These are phyloP conservation scores for Halictus quadricinctus DNA, from an alignment of 2,888 invertebrate genomes.

Conservation along the genomic window DNA sequence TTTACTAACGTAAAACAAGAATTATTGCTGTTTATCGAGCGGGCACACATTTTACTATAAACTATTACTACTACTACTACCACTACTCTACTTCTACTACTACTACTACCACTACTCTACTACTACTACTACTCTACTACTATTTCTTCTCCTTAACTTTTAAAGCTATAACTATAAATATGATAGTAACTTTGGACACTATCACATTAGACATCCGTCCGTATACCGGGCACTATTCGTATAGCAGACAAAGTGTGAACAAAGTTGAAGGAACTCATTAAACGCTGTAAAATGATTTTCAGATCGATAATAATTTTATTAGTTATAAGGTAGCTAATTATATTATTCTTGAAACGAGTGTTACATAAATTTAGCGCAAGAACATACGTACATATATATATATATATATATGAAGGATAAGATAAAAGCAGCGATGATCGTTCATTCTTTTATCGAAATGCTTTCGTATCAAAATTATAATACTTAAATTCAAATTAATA, in stretches of 20 bases:
- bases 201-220: slow-evolving; percentile 74
- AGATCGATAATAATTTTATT: slow-evolving; percentile 55
- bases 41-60: slow-evolving; percentile 54
- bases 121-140: slow-evolving; percentile 26
- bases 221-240: slow-evolving; percentile 71
- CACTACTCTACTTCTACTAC: neutral
- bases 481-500: slow-evolving; percentile 30
- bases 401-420: slow-evolving; percentile 11
- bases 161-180: slow-evolving; percentile 42
- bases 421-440: slow-evolving; percentile 27
- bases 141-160: slow-evolving; percentile 57
- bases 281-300: slow-evolving; percentile 50
- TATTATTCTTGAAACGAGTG: slow-evolving; percentile 36
- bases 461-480: slow-evolving; percentile 29
- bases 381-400: neutral
- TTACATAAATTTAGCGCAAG: slow-evolving; percentile 28
- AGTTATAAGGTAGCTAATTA: slow-evolving; percentile 49
- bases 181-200: slow-evolving; percentile 60
- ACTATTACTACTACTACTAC: slow-evolving; percentile 41
- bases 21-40: slow-evolving; percentile 65
- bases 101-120: neutral
- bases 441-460: slow-evolving; percentile 42
- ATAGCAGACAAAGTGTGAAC: slow-evolving; percentile 50
- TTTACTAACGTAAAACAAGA: slow-evolving; percentile 28
- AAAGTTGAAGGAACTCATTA: slow-evolving; percentile 55